Percentiles rank a stretch among this genome's conserved stretches.
phyloP scores from a whole-genome alignment of 2,888 invertebrate genomes.

The Drosophila demipolita region DNA sequence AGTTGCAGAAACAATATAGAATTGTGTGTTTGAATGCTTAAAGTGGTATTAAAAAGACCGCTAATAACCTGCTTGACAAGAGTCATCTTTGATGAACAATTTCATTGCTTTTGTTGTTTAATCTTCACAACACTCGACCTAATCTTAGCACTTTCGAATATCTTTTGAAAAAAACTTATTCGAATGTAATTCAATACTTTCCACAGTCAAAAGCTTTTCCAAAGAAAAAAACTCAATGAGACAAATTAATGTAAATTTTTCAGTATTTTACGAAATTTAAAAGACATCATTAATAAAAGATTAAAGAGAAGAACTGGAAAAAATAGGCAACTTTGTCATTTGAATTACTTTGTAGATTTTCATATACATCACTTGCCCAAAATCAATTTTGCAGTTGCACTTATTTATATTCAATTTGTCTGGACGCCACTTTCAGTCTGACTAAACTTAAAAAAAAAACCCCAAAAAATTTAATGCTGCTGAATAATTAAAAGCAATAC shows the following conservation, averaged over 20 bases:
- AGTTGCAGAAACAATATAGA: background rate
- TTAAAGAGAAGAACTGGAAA: background rate
- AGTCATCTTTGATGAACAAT: background rate
- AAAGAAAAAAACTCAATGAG: background rate
- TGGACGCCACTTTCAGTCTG: conserved; percentile 32
- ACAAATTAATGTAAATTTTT: background rate
- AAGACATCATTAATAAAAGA: background rate
- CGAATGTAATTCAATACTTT: background rate
- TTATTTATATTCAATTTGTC: conserved; percentile 24
- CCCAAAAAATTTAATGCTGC: conserved; percentile 53
- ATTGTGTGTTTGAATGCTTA: conserved; percentile 20
- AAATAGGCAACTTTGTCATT: background rate
- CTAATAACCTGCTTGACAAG: background rate
- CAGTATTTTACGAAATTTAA: background rate
- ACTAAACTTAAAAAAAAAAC: conserved; percentile 56
- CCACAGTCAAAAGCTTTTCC: background rate
- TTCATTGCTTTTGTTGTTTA: background rate
- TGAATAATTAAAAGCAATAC: conserved; percentile 73
- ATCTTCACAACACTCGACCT: background rate
- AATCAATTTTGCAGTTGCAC: background rate
- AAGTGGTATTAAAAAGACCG: background rate
- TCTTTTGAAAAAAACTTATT: background rate
- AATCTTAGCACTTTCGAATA: background rate
- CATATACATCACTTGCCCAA: background rate
- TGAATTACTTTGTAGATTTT: background rate